phyloP scores from a whole-genome alignment of 2,888 invertebrate genomes.

The Glyphotaelius pellucidus region DNA sequence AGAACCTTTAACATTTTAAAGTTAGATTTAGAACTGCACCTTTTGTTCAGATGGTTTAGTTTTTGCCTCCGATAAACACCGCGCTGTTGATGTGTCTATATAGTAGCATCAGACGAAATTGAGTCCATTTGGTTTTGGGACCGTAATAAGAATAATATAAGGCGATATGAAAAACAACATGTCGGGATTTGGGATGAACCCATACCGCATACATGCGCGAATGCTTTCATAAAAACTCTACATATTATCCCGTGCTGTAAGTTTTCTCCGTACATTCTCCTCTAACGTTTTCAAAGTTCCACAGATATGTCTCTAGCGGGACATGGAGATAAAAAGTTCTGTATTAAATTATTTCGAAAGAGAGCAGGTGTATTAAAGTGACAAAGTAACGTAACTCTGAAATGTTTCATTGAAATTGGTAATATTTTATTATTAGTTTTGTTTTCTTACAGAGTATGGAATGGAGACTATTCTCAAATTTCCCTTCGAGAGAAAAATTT shows the following conservation, averaged over 20 bases:
- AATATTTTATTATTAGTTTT: constrained; percentile 40
- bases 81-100: background rate
- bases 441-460: background rate
- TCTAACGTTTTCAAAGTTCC: constrained; percentile 40
- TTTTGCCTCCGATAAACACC: background rate
- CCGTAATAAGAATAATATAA: constrained; percentile 66
- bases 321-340: constrained; percentile 49
- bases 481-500: background rate
- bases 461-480: background rate
- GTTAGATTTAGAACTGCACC: background rate
- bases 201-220: constrained; percentile 37
- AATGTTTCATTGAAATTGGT: constrained; percentile 27
- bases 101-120: constrained; percentile 61
- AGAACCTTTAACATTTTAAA: background rate
- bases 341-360: constrained; percentile 45
- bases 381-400: constrained; percentile 37
- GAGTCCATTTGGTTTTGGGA: constrained; percentile 65
- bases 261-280: constrained; percentile 27
- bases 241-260: constrained; percentile 2
- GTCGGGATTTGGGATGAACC: constrained; percentile 64
- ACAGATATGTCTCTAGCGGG: constrained; percentile 37
- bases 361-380: constrained; percentile 47
- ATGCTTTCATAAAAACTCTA: constrained; percentile 48
- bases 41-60: background rate
- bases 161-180: constrained; percentile 66